These are phyloP conservation scores for Lerista edwardsae DNA, from an alignment of 2,797 vertebrate species.

Conservation along the genomic window DNA sequence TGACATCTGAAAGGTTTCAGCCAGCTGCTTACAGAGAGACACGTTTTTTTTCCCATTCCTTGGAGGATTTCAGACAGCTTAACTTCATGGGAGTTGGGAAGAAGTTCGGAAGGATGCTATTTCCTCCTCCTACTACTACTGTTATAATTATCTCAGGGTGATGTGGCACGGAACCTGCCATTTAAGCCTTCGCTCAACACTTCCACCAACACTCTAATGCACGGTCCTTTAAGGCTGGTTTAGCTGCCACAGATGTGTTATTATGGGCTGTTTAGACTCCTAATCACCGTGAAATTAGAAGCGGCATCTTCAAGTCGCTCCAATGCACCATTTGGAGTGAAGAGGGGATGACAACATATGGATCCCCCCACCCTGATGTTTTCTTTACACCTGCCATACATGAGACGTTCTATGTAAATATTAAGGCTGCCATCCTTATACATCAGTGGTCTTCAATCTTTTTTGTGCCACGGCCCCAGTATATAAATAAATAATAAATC, in stretches of 20 bases:
- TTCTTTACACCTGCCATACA: constrained; percentile 6
- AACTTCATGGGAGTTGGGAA: constrained; percentile 9
- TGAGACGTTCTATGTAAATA: constrained; percentile 1
- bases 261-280: constrained; percentile 24
- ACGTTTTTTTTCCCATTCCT: constrained; percentile 40
- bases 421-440: not conserved
- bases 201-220: constrained; percentile 25
- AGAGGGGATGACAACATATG: not conserved
- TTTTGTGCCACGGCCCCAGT: too few relatives aligned
- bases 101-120: constrained; percentile 43
- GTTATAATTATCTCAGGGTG: constrained; percentile 36
- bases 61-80: constrained; percentile 31
- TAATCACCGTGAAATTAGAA: constrained; percentile 25
- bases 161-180: constrained; percentile 34
- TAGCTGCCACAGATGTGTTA: constrained; percentile 23
- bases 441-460: too few relatives aligned
- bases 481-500: too few relatives aligned
- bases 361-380: fast-evolving
- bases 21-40: constrained; percentile 61
- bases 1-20: constrained; percentile 67
- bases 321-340: not conserved
- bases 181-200: constrained; percentile 47
- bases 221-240: constrained; percentile 35
- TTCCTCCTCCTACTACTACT: constrained; percentile 24
- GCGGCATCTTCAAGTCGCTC: not conserved